These are phyloP conservation scores for Lucilia sericata DNA, from an alignment of 1,140 invertebrate genomes.

Conservation along the genomic window DNA sequence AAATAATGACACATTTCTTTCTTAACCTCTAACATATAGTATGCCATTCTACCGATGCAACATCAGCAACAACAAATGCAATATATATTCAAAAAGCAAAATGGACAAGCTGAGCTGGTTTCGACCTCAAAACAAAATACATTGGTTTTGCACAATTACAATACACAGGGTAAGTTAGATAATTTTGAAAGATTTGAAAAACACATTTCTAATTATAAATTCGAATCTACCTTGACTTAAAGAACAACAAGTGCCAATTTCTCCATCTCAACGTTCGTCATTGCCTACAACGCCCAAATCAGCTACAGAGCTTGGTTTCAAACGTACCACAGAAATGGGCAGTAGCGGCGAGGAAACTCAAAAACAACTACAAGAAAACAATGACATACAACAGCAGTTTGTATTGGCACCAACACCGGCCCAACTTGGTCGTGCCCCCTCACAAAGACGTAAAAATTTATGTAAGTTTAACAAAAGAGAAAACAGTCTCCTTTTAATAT, in stretches of 20 bases:
- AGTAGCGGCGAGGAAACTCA: constrained; percentile 53
- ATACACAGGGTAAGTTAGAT: constrained; percentile 39
- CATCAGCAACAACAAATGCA: constrained; percentile 45
- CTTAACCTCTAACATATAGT: constrained; percentile 48
- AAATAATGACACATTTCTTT: no score
- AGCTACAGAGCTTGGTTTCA: constrained; percentile 58
- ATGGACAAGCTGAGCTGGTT: constrained; percentile 49
- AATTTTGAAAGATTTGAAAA: background rate
- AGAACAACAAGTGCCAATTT: constrained; percentile 54
- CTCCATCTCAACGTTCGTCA: constrained; percentile 58
- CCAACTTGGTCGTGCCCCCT: constrained; percentile 87
- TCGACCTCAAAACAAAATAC: constrained; percentile 54
- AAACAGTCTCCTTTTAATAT: background rate
- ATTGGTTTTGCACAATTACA: constrained; percentile 60
- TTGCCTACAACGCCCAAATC: constrained; percentile 65
- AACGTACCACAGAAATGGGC: constrained; percentile 46
- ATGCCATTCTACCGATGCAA: constrained; percentile 53
- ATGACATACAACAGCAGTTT: constrained; percentile 72
- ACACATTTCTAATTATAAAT: no score
- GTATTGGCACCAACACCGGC: constrained; percentile 93
- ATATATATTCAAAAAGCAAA: constrained; percentile 63
- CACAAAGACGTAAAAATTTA: constrained; percentile 75
- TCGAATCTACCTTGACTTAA: constrained; percentile 48
- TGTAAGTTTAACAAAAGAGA: constrained; percentile 53
- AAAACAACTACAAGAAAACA: constrained; percentile 68